phyloP scores from a whole-genome alignment of 2,888 invertebrate species.

The Gastracanthus pulcherrimus region DNA sequence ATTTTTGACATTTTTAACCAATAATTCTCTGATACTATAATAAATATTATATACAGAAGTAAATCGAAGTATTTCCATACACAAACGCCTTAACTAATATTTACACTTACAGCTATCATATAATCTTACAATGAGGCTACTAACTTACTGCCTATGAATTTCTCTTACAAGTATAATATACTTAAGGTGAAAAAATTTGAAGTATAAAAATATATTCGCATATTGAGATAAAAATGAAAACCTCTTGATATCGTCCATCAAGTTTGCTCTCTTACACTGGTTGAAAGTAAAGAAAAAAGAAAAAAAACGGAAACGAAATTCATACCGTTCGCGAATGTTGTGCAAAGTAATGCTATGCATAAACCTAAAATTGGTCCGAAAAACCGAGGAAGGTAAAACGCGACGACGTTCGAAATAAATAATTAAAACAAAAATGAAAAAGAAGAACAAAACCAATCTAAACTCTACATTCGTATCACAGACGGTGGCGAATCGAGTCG shows the following conservation, averaged over 20 bases:
- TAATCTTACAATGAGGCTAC: conserved; percentile 56
- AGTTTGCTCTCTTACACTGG: not conserved
- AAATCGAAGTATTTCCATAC: conserved; percentile 42
- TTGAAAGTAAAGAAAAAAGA: not conserved
- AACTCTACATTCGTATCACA: conserved; percentile 60
- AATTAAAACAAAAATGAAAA: not conserved
- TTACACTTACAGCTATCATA: conserved; percentile 36
- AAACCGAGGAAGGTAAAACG: not conserved
- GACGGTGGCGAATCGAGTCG: conserved; percentile 51
- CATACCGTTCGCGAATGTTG: too few species aligned
- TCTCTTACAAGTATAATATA: conserved; percentile 4
- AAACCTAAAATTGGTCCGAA: conserved; percentile 4
- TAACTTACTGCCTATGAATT: conserved; percentile 37
- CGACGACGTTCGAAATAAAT: not conserved
- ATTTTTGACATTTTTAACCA: conserved; percentile 2
- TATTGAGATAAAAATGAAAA: conserved; percentile 7
- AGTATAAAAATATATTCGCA: conserved; percentile 41
- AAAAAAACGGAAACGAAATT: too few species aligned
- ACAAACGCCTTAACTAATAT: conserved; percentile 43
- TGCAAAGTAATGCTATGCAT: not conserved
- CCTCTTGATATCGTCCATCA: not conserved
- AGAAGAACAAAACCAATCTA: conserved; percentile 49
- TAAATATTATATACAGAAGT: conserved; percentile 54
- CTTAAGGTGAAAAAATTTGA: not conserved
- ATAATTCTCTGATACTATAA: conserved; percentile 41